phyloP scores from a whole-genome alignment of 2,113 vertebrate species.

The Cynoglossus semilaevis region DNA sequence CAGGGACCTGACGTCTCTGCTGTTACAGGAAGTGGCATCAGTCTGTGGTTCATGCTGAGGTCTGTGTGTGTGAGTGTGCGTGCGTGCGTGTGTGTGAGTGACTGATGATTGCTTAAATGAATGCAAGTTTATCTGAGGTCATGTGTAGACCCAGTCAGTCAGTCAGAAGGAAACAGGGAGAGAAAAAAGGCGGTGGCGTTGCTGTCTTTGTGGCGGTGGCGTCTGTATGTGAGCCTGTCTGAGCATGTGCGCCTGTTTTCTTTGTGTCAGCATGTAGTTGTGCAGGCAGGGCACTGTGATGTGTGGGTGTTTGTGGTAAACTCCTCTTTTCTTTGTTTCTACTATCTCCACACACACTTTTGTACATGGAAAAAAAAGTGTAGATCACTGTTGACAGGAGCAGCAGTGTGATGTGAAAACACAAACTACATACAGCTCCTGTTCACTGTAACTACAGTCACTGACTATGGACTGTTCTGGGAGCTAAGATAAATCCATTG shows the following conservation, averaged over 20 bases:
- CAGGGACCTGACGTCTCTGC: constrained; percentile 36
- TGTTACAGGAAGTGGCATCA: constrained; percentile 45
- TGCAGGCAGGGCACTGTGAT: constrained; percentile 10
- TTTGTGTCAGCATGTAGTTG: constrained; percentile 58
- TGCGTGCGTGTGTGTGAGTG: too few relatives aligned
- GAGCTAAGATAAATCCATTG: too few relatives aligned
- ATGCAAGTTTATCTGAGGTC: constrained; percentile 48
- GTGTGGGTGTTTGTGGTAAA: constrained; percentile 2
- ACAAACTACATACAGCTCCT: too few relatives aligned
- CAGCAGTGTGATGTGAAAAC: neutral
- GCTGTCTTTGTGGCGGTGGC: constrained; percentile 34
- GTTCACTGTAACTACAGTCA: too few relatives aligned
- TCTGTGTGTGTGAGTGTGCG: constrained; percentile 23
- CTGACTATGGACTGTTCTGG: too few relatives aligned
- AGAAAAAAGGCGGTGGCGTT: constrained; percentile 23
- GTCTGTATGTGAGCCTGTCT: constrained; percentile 41
- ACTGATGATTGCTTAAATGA: constrained; percentile 38
- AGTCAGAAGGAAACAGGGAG: too few relatives aligned
- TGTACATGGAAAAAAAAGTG: neutral
- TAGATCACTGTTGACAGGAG: constrained; percentile 5
- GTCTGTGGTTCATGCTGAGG: constrained; percentile 33
- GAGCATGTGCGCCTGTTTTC: constrained; percentile 52
- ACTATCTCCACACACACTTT: constrained; percentile 37
- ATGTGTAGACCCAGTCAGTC: constrained; percentile 23
- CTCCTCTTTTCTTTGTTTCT: constrained; percentile 34